These are phyloP conservation scores for Volucella zonaria DNA, from an alignment of 2,888 invertebrate species.

Conservation along the genomic window DNA sequence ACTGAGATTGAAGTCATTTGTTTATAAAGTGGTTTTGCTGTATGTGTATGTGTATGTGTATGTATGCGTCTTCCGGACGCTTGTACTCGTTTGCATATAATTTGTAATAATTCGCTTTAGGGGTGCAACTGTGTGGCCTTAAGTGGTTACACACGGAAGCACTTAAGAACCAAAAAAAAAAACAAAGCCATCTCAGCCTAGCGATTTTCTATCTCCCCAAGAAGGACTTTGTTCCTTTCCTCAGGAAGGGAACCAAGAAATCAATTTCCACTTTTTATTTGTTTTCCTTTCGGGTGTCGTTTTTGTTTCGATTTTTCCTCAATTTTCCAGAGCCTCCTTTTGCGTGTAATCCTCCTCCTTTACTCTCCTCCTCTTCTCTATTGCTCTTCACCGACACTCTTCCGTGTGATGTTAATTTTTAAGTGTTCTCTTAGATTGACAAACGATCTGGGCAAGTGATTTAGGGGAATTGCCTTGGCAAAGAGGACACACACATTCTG, in stretches of 20 bases:
- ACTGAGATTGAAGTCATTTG: constrained; percentile 32
- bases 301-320: constrained; percentile 30
- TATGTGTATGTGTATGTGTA: constrained; percentile 4
- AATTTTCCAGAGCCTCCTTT: constrained; percentile 1
- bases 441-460: constrained; percentile 71
- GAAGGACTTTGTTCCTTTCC: neutral
- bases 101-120: constrained; percentile 67
- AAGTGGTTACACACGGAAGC: constrained; percentile 67
- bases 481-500: constrained; percentile 41
- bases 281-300: constrained; percentile 28
- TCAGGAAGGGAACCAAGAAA: constrained; percentile 34
- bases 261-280: constrained; percentile 55
- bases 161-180: constrained; percentile 46
- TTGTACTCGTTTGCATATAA: constrained; percentile 67
- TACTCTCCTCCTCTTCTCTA: neutral
- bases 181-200: neutral
- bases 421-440: constrained; percentile 72
- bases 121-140: constrained; percentile 61
- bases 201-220: neutral
- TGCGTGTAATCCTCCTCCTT: neutral
- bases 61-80: constrained; percentile 40
- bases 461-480: constrained; percentile 64
- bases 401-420: constrained; percentile 68
- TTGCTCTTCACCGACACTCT: no score
- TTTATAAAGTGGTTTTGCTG: no score